phyloP scores from a whole-genome alignment of 2,797 vertebrate species.

The Eulemur coronatus region DNA sequence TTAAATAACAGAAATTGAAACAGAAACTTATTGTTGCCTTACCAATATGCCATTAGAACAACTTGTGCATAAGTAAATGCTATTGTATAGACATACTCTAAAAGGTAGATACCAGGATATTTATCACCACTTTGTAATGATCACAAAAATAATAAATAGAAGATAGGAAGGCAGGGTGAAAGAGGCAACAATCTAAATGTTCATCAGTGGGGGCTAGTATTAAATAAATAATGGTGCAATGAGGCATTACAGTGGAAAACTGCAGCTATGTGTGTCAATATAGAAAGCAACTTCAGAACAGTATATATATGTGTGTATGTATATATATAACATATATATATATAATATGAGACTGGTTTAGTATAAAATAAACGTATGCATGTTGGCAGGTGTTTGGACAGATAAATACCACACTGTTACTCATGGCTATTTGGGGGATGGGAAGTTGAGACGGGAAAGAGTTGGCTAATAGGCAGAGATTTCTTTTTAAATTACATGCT shows the following conservation, averaged over 20 bases:
- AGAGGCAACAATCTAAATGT: neutral
- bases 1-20: constrained; percentile 7
- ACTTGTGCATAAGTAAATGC: neutral
- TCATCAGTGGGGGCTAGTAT: neutral
- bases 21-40: neutral
- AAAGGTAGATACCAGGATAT: neutral
- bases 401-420: neutral
- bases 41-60: neutral
- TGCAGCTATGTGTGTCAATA: neutral
- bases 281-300: neutral
- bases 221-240: neutral
- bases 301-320: neutral
- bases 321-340: neutral
- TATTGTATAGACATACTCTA: neutral
- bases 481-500: neutral
- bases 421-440: neutral
- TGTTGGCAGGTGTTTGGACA: neutral
- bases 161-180: neutral
- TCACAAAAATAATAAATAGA: neutral
- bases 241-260: neutral
- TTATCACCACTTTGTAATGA: neutral
- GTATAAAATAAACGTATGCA: neutral
- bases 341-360: neutral
- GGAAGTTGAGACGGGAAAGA: neutral
- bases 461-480: neutral